Evolutionary conservation across 2,888 invertebrate species (phyloP).

Genomic region (Perizoma flavofasciatum): DNA sequence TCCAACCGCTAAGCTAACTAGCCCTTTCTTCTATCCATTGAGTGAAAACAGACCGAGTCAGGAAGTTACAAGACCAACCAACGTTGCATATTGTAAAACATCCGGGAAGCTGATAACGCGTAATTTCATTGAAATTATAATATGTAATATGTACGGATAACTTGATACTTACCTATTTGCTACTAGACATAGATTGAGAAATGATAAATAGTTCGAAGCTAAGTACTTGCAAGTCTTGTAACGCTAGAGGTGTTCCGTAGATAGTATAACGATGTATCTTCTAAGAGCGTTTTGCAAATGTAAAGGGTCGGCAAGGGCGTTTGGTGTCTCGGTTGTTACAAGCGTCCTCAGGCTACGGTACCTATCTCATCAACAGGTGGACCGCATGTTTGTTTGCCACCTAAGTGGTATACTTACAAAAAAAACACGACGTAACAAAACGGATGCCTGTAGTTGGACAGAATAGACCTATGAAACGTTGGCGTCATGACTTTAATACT

Average conservation of each 20-base stretch:
- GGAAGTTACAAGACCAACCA: constrained; percentile 40
- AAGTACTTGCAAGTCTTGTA: not conserved
- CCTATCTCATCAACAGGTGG: too few relatives aligned
- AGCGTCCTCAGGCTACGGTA: too few relatives aligned
- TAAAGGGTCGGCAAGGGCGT: too few relatives aligned
- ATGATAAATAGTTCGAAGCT: constrained; percentile 14
- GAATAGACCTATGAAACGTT: too few relatives aligned
- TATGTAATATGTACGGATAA: constrained; percentile 5
- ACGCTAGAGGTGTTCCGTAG: not conserved
- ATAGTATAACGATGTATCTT: too few relatives aligned
- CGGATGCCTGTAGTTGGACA: too few relatives aligned
- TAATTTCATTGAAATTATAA: constrained; percentile 21
- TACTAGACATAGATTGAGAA: constrained; percentile 22
- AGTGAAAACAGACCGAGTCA: constrained; percentile 16
- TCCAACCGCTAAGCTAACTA: not conserved
- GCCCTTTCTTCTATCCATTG: constrained; percentile 9
- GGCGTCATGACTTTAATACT: too few relatives aligned
- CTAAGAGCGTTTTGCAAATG: too few relatives aligned
- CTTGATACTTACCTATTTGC: constrained; percentile 9
- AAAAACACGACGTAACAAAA: too few relatives aligned
- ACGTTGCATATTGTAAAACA: constrained; percentile 44
- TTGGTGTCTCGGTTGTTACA: too few relatives aligned
- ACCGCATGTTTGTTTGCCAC: too few relatives aligned
- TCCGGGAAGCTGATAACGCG: constrained; percentile 48
- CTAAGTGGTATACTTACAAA: too few relatives aligned